A percentile compares a stretch with the other conserved stretches of the same genome.
These are phyloP conservation scores for Eucriotettix oculatus DNA, from an alignment of 2,888 invertebrate genomes.

Conservation along the genomic window DNA sequence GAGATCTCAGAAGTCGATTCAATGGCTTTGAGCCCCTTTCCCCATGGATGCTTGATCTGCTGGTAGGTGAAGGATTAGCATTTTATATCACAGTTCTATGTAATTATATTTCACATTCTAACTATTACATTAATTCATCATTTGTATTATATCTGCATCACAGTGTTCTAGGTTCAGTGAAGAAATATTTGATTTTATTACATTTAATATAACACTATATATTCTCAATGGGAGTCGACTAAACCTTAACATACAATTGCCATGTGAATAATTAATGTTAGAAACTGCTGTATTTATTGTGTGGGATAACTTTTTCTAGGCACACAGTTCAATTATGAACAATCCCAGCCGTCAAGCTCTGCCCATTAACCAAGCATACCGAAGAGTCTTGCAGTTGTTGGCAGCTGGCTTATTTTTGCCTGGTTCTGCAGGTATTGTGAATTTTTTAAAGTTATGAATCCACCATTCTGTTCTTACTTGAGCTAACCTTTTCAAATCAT, in stretches of 20 bases:
- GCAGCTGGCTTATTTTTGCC: conserved; percentile 91
- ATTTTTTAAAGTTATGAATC: neutral
- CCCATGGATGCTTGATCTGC: conserved; percentile 91
- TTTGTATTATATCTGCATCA: neutral
- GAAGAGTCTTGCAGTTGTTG: conserved; percentile 75
- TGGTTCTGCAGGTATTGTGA: conserved; percentile 54
- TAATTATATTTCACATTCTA: too few species aligned
- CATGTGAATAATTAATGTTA: neutral
- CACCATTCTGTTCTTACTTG: too few species aligned
- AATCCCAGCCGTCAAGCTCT: conserved; percentile 86
- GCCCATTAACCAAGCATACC: conserved; percentile 81
- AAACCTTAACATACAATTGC: neutral
- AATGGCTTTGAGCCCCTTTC: conserved; percentile 79
- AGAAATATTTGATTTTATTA: neutral
- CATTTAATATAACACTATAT: neutral
- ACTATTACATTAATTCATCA: too few species aligned
- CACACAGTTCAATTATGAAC: conserved; percentile 92
- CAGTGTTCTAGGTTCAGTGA: neutral
- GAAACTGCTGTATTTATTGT: too few species aligned
- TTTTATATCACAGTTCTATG: too few species aligned
- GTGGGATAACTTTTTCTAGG: conserved; percentile 27
- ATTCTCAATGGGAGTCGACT: too few species aligned
- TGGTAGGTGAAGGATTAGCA: conserved; percentile 27
- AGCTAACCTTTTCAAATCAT: neutral
- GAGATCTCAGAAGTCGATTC: conserved; percentile 80